Base-by-base conservation (phyloP, 2,113 vertebrate species). In the Parus major region DNA sequence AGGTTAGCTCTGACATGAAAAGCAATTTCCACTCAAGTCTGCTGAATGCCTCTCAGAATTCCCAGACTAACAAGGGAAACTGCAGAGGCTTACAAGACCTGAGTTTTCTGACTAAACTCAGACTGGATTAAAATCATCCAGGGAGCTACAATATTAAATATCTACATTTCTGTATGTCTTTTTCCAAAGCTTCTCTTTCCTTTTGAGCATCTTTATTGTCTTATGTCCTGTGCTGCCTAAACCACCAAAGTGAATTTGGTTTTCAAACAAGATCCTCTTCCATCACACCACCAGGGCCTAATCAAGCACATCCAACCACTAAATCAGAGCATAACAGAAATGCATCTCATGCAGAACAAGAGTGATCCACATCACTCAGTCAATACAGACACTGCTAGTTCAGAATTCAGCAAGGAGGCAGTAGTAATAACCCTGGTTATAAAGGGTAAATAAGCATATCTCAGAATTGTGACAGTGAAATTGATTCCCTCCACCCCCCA, bases 401-500 rank as follows among this genome's bases (percentile, higher is more conserved):
- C 64, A 35, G 68, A 46, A 33, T 29, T 77, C 22, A 80, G 63
- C 11, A 64, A 44, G 1, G 6, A 5, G 8, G 8, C 11, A 7
- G 24, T 3, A 63, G 5, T 16, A 86, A 42, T 14, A 16, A 42
- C 39, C 39, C 5, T 9, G 2, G 14, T n/a, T 69, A 36, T 11
- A 46, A 64, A 65, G 11, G 24, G 4, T 28, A 65, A 90, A 33
- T 6, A 14, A 52, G 9, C 22, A 68, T n/a, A 80, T 49, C 25
- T 31, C n/a, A 52, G 23, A 56, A 31, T 11, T 77, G 57, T 64
- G 19, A 57, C 24, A 39, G 13, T 27, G 13, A 3, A 29, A 14
- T 2, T 53, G 9, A 49, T n/a, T 55, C 15, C 5, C 7, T 20
- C 7, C 7, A 15, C 1, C 3, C 13, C 2, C 9, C 0, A 0